Evolutionary conservation across 2,113 vertebrate genomes (phyloP), one percentile per base, ranked within the genome.

Genomic region (Amazona guildingii): DNA sequence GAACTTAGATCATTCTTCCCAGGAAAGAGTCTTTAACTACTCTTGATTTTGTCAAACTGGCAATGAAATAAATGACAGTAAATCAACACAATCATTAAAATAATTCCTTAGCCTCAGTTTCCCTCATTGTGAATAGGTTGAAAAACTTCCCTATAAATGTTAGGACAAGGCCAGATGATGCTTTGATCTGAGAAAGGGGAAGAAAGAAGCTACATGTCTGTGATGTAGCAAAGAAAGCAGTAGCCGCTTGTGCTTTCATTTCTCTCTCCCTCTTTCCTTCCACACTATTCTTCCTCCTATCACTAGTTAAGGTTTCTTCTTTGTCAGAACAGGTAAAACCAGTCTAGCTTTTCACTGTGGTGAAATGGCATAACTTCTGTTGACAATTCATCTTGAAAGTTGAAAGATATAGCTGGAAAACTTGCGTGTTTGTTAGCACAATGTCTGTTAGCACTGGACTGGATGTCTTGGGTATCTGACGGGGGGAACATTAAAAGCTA

Each of bases 321-420:
- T 88, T 92, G 24, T 28, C 55, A 78, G 90, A 96, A 93, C 80
- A 91, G 52, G 88, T 92, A 92, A 93, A 96, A 95, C 90, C 79
- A 80, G 87, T 79, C 59, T 74, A 59, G 18, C 23, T 80, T 90
- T 95, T 35, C 67, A 39, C n/a, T 88, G 63, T 79, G 52, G 81
- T 95, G 84, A 95, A 96, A 94, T 85, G 57, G 33, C 49, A 8
- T 41, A 46, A 24, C 86, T 95, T 95, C 41, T 82, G 51, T 81
- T 27, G 13, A 44, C 57, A 78, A 37, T 64, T 90, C 39, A 33
- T 62, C 48, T 80, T 88, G 48, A 72, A 93, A 63, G 23, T 63
- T 75, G 86, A 57, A 88, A 86, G 52, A 37, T 83, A 72, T 4
- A 79, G 66, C 28, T 86, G 69, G 68, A 92, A 94, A 89, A 61